A percentile compares a stretch with the other conserved stretches of the same genome.
Conservation (phyloP, 2,797 vertebrate species). For the Thamnophis elegans region DNA sequence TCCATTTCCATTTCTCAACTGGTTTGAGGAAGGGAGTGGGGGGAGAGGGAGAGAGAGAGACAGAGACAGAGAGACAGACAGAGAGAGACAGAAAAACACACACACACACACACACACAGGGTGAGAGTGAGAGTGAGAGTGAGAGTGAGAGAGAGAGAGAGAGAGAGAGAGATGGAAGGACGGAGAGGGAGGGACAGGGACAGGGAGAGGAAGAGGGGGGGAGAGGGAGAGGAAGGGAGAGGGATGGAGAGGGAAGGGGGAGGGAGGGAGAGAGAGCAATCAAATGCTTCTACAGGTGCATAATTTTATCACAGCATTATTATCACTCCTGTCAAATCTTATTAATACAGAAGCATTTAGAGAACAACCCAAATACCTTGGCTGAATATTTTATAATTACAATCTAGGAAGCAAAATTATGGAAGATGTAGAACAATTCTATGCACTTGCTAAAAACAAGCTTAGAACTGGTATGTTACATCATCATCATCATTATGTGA, state of each 20-base stretch:
- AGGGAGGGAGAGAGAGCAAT: not conserved
- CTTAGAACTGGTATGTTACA: not conserved
- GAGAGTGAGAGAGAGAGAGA: too few relatives aligned
- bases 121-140: too few relatives aligned
- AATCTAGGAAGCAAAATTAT: slow-evolving; percentile 19
- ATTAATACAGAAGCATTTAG: not conserved
- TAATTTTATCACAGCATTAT: slow-evolving; percentile 27
- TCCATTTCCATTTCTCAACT: slow-evolving; percentile 24
- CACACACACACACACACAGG: too few relatives aligned
- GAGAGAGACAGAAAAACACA: not conserved
- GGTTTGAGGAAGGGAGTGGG: not conserved
- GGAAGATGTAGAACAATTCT: not conserved
- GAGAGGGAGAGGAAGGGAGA: too few relatives aligned
- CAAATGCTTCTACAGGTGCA: slow-evolving; percentile 12
- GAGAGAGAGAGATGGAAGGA: too few relatives aligned
- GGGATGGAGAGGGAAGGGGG: rapidly evolving
- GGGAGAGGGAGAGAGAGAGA: not conserved
- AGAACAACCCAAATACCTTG: not conserved
- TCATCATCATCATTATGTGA: too few relatives aligned
- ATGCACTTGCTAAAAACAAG: not conserved
- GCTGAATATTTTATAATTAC: not conserved
- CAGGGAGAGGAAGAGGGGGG: rapidly evolving
- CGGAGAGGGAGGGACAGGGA: too few relatives aligned
- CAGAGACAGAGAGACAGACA: too few relatives aligned
- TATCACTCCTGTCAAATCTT: not conserved